Percentiles rank a stretch among this genome's conserved stretches.
Conservation (phyloP, 2,797 vertebrate species). For the Arrhamphus sclerolepis region DNA sequence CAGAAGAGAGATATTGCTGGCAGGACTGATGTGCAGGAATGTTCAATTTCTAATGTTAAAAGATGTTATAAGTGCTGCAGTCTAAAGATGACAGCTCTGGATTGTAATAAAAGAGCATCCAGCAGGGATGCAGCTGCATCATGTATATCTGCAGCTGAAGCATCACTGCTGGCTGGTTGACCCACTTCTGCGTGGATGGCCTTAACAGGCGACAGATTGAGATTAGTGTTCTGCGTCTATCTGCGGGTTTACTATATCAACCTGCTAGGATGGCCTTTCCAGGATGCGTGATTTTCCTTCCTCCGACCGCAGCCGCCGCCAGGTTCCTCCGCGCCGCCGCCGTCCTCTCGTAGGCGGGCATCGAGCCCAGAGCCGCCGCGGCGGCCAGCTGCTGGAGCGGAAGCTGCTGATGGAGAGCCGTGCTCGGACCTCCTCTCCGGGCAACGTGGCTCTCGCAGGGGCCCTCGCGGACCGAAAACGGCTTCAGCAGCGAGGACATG, state of each 20-base stretch:
- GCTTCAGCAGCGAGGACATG: conserved; percentile 82
- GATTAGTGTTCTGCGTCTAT: conserved; percentile 32
- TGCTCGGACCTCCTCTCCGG: conserved; percentile 54
- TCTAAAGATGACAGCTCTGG: too few relatives aligned
- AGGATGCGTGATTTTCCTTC: conserved; percentile 76
- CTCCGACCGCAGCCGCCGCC: conserved; percentile 76
- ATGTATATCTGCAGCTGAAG: conserved; percentile 6
- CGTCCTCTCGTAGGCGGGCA: conserved; percentile 39
- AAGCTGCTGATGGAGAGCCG: conserved; percentile 35
- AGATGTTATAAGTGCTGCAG: too few relatives aligned
- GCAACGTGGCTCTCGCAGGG: conserved; percentile 66
- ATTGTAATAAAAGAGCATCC: background rate
- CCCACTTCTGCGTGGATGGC: conserved; percentile 59
- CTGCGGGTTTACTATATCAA: conserved; percentile 37
- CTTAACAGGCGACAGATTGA: conserved; percentile 55
- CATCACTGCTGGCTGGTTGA: conserved; percentile 55
- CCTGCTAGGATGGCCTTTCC: conserved; percentile 84
- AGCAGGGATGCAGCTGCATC: conserved; percentile 9
- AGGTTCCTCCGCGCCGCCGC: conserved; percentile 66
- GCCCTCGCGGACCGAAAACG: conserved; percentile 76
- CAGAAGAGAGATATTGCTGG: conserved; percentile 1
- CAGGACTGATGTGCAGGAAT: conserved; percentile 13
- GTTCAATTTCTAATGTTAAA: too few relatives aligned
- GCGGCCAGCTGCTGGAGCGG: conserved; percentile 34
- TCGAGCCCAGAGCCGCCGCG: conserved; percentile 37